Evolutionary conservation across 2,888 invertebrate species (phyloP).

Genomic region (Lasioglossum leucozonium): DNA sequence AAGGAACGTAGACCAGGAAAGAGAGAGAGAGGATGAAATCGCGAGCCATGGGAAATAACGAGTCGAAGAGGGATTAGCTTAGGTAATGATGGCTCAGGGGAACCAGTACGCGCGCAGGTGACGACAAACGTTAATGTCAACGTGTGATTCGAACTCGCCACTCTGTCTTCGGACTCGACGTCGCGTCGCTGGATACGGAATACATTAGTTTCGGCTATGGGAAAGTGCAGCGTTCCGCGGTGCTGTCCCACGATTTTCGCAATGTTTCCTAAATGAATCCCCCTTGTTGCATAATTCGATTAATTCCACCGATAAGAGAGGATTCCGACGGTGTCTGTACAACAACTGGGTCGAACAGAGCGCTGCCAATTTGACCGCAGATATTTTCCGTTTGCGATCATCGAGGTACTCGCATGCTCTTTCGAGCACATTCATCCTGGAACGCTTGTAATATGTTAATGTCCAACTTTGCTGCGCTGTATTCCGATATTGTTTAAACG

Average conservation of each 20-base stretch:
- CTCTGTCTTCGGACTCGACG: background rate
- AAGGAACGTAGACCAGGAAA: constrained; percentile 1
- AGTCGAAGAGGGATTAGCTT: constrained; percentile 57
- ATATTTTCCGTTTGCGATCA: background rate
- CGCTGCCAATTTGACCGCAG: background rate
- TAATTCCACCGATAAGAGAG: background rate
- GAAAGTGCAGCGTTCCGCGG: background rate
- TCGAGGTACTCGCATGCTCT: background rate
- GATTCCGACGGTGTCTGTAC: background rate
- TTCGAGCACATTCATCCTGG: background rate
- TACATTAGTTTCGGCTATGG: constrained; percentile 21
- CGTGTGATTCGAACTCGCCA: constrained; percentile 13
- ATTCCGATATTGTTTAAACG: background rate
- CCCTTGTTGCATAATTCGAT: background rate
- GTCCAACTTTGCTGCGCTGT: background rate
- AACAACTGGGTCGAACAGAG: background rate
- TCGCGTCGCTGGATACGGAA: background rate
- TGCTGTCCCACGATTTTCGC: background rate
- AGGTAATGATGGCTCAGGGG: constrained; percentile 52
- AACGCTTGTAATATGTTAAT: background rate
- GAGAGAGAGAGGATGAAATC: constrained; percentile 28
- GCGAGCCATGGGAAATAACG: constrained; percentile 54
- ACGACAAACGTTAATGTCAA: constrained; percentile 47
- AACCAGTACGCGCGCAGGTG: constrained; percentile 35
- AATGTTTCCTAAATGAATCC: background rate